Percentiles rank a stretch among this genome's conserved stretches.
Evolutionary conservation across 2,888 invertebrate species (phyloP).

Genomic region (Sympetrum striolatum): DNA sequence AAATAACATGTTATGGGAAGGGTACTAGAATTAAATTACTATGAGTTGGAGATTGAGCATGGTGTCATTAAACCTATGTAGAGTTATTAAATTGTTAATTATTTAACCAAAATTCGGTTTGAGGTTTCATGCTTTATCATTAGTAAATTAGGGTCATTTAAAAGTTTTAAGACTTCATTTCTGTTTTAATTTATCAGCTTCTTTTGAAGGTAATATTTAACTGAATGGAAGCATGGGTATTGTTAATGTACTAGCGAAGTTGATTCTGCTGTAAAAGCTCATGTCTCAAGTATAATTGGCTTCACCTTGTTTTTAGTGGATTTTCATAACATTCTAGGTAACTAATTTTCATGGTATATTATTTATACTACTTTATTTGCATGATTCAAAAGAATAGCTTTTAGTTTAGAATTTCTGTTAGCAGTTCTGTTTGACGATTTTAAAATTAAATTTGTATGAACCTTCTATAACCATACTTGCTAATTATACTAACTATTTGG

Average conservation of each 20-base stretch:
- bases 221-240: slow-evolving; percentile 1
- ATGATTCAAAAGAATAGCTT: slow-evolving; percentile 1
- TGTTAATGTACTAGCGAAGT: background rate
- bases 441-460: slow-evolving; percentile 33
- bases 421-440: background rate
- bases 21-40: background rate
- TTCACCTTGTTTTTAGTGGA: background rate
- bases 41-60: background rate
- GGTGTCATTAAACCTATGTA: background rate
- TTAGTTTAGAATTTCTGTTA: slow-evolving; percentile 25
- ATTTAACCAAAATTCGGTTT: background rate
- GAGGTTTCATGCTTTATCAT: background rate
- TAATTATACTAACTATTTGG: background rate
- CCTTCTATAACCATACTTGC: slow-evolving; percentile 44
- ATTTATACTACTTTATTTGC: slow-evolving; percentile 6
- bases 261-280: background rate
- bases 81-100: background rate
- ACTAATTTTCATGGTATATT: slow-evolving; percentile 18
- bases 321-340: background rate
- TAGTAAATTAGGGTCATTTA: background rate
- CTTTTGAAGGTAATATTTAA: background rate
- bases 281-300: background rate
- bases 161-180: background rate
- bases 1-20: background rate
- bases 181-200: background rate